Percentiles rank a stretch among this genome's conserved stretches.
phyloP scores from a whole-genome alignment of 2,888 invertebrate genomes.

The Graphium colonna region DNA sequence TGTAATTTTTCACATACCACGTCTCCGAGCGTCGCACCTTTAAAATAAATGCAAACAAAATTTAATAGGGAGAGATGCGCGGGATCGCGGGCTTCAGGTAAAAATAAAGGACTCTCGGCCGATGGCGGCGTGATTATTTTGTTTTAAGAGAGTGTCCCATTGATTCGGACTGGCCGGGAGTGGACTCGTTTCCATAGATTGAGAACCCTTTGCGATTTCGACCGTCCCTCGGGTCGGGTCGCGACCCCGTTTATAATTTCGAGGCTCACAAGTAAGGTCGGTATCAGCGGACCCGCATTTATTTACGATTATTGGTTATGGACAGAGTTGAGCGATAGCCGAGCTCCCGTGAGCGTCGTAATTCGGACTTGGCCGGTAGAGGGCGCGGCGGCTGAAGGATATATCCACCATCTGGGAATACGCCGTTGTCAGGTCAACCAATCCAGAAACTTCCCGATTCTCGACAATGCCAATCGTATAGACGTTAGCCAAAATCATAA shows the following conservation, averaged over 20 bases:
- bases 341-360: constrained; percentile 72
- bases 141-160: constrained; percentile 47
- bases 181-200: not conserved
- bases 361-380: constrained; percentile 62
- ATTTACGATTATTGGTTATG: constrained; percentile 80
- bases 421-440: constrained; percentile 34
- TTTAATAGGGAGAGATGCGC: constrained; percentile 80
- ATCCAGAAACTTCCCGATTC: not conserved
- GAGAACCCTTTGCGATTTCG: constrained; percentile 14
- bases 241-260: constrained; percentile 38
- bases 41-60: constrained; percentile 81
- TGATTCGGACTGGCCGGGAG: constrained; percentile 24
- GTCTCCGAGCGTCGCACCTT: constrained; percentile 79
- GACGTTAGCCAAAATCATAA: not conserved
- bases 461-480: not conserved
- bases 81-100: constrained; percentile 74
- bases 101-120: constrained; percentile 74
- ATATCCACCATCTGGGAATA: constrained; percentile 72
- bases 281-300: constrained; percentile 46
- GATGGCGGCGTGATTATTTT: constrained; percentile 66
- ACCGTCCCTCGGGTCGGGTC: constrained; percentile 27
- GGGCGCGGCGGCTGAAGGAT: constrained; percentile 69
- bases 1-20: constrained; percentile 81
- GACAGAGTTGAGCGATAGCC: constrained; percentile 69
- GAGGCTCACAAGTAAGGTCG: not conserved